A percentile compares a stretch with the other conserved stretches of the same genome.
These are phyloP conservation scores for Cryptotermes secundus DNA, from an alignment of 1,140 invertebrate genomes.

Conservation along the genomic window DNA sequence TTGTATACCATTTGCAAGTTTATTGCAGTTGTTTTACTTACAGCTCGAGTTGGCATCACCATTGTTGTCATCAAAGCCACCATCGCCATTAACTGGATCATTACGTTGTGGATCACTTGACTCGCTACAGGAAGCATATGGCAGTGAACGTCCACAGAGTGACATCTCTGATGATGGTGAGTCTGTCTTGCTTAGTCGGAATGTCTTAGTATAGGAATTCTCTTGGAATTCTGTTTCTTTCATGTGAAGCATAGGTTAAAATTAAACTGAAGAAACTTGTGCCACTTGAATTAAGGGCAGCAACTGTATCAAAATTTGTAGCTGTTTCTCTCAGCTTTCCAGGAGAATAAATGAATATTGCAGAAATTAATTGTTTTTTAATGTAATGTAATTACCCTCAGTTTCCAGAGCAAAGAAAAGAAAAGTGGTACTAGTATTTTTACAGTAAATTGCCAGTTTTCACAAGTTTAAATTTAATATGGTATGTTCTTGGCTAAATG, in stretches of 20 bases:
- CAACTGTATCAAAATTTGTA: neutral
- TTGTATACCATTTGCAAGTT: no score
- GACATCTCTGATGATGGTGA: conserved; percentile 58
- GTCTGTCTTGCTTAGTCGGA: conserved; percentile 39
- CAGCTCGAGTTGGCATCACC: neutral
- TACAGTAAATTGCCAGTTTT: neutral
- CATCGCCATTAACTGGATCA: conserved; percentile 6
- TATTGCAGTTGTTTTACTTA: neutral
- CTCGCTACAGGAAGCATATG: conserved; percentile 59
- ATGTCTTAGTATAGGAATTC: neutral
- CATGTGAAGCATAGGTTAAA: neutral
- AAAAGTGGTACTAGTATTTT: neutral
- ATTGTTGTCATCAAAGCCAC: neutral
- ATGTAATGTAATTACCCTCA: neutral
- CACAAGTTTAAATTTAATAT: neutral
- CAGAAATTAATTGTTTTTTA: neutral
- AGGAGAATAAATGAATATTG: neutral
- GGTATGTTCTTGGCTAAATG: neutral
- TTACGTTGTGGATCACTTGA: conserved; percentile 57
- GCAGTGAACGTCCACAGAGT: conserved; percentile 44
- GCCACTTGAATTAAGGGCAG: neutral
- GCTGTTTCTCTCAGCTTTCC: neutral
- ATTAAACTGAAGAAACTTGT: neutral
- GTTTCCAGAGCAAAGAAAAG: neutral
- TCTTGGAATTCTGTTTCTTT: neutral